phyloP scores from a whole-genome alignment of 2,113 vertebrate genomes.

The Corythaixoides concolor region DNA sequence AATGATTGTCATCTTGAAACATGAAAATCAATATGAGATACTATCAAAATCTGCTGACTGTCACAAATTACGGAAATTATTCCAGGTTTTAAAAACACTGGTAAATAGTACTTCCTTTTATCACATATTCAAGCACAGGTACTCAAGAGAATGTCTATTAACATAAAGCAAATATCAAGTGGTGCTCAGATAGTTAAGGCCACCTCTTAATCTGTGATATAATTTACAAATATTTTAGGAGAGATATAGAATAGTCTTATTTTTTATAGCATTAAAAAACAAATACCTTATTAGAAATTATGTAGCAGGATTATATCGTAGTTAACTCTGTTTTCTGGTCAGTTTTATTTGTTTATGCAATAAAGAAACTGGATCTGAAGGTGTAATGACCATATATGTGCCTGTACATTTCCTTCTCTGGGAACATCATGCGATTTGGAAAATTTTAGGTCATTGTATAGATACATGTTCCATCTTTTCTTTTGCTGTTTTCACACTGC shows the following conservation, averaged over 20 bases:
- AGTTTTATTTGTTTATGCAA: background rate
- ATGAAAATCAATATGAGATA: constrained; percentile 73
- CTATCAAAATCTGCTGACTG: constrained; percentile 66
- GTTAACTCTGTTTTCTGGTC: background rate
- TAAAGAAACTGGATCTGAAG: background rate
- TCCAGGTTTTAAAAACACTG: constrained; percentile 63
- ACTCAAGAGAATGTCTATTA: constrained; percentile 33
- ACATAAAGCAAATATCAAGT: constrained; percentile 49
- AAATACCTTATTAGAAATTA: background rate
- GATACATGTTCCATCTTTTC: background rate
- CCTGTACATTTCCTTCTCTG: background rate
- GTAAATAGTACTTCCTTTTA: constrained; percentile 20
- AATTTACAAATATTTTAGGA: constrained; percentile 38
- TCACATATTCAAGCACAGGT: constrained; percentile 14
- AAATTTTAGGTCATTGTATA: background rate
- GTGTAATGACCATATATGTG: background rate
- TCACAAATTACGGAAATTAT: constrained; percentile 77
- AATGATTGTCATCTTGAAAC: constrained; percentile 81
- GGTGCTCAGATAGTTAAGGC: constrained; percentile 34
- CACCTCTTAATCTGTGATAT: background rate
- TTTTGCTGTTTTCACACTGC: background rate
- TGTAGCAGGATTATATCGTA: background rate
- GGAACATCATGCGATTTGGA: background rate
- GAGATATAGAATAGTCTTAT: background rate
- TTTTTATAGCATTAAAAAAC: background rate